Percentiles rank a stretch among this genome's conserved stretches.
phyloP scores from a whole-genome alignment of 2,113 vertebrate genomes.

The Oreochromis niloticus region DNA sequence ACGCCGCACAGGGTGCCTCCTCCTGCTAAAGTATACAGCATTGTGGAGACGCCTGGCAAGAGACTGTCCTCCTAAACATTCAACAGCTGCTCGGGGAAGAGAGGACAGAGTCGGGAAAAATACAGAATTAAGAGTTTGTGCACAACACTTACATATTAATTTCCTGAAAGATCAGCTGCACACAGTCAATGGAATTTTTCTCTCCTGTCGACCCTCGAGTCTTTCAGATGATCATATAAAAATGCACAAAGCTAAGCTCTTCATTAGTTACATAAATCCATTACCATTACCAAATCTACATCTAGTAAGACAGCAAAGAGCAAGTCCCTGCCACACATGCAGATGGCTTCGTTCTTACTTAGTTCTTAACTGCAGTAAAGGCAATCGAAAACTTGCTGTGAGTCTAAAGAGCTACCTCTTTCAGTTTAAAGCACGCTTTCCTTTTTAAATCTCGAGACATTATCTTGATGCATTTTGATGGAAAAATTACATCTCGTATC shows the following conservation, averaged over 20 bases:
- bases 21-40: conserved; percentile 73
- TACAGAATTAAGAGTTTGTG: not conserved
- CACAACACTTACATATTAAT: fast-evolving
- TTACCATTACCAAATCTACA: not conserved
- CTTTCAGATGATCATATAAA: not conserved
- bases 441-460: not conserved
- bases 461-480: not conserved
- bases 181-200: not conserved
- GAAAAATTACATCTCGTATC: not conserved
- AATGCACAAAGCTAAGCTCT: not conserved
- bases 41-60: conserved; percentile 45
- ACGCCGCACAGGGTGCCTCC: conserved; percentile 78
- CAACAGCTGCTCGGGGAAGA: conserved; percentile 8
- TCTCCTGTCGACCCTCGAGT: not conserved
- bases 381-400: fast-evolving
- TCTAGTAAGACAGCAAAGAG: not conserved
- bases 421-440: not conserved
- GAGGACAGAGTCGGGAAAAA: not conserved
- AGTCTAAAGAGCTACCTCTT: not conserved
- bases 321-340: not conserved
- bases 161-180: not conserved
- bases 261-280: not conserved
- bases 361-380: not conserved
- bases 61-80: conserved; percentile 39
- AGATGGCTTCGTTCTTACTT: not conserved